Evolutionary conservation across 2,888 invertebrate species (phyloP).

Genomic region (Shargacucullia verbasci): DNA sequence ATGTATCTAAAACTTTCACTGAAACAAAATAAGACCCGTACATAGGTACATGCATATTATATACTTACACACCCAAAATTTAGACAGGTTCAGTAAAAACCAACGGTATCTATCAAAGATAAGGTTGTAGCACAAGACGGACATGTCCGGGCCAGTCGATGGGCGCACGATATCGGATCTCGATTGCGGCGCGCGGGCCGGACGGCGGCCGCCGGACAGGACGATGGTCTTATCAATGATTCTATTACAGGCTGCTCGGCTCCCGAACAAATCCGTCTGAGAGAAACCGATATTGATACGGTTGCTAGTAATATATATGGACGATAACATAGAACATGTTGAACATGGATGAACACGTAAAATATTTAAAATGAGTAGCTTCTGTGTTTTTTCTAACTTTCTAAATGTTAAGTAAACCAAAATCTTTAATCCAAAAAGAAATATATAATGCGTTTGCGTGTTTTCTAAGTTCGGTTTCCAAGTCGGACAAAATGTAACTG

Average conservation of each 20-base stretch:
- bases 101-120: constrained; percentile 38
- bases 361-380: no score
- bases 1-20: no score
- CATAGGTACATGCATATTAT: constrained; percentile 2
- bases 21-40: no score
- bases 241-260: constrained; percentile 27
- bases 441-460: no score
- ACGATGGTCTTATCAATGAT: constrained; percentile 40
- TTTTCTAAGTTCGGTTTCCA: no score
- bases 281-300: constrained; percentile 10
- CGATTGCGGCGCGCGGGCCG: constrained; percentile 27
- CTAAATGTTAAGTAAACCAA: no score
- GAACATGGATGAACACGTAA: no score
- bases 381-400: no score
- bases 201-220: constrained; percentile 4
- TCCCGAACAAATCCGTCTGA: constrained; percentile 28
- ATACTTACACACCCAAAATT: constrained; percentile 4
- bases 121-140: constrained; percentile 21
- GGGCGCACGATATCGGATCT: constrained; percentile 42
- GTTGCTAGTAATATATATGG: constrained; percentile 14
- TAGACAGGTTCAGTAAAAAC: constrained; percentile 32
- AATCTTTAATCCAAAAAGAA: no score
- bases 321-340: neutral
- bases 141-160: constrained; percentile 12
- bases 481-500: no score